Base-by-base conservation (phyloP, 2,113 vertebrate genomes). In the Rhipidura dahli region DNA sequence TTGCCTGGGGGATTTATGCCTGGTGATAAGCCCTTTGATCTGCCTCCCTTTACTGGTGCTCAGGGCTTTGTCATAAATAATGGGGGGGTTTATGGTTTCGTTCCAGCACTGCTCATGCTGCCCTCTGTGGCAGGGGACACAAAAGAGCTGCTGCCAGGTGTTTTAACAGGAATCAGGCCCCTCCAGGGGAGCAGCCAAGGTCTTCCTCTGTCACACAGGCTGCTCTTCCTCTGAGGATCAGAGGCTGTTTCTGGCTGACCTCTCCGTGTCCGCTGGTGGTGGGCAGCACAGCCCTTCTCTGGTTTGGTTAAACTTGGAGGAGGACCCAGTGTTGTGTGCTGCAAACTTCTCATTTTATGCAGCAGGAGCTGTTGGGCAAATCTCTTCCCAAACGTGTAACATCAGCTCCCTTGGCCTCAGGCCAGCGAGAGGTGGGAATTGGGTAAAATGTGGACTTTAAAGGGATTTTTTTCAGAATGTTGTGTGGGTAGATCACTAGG, bases 21-120 rank as follows among this genome's bases (percentile, higher is more conserved):
- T 85, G 61, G 26, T 71, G 84, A 93, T 94, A 73, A 97, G 75
- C 91, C 1, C 19, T 93, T 94, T 96, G 94, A 97, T 94, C 92
- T 94, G 82, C 75, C 71, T 86, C 17, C 75, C 64, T 94, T 95
- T 86, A 61, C 86, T 78, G 19, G 78, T 2, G 45, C 50, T 88
- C 75, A 75, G 78, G 78, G 70, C 84, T 94, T 95, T 90, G 63
- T 80, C 90, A 88, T 73, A 91, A 96, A 85, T 93, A 94, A 73
- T 44, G 70, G 80, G 90, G 56, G 92, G 94, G 93, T 95, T 96
- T 90, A 93, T 83, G 93, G n/a, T 53, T 91, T 80, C 88, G 84
- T 91, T 91, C 70, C 54, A 20, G 72, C 78, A 18, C 18, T n/a
- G 66, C 53, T 94, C 77, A 8, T 0, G 4, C 82, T 63, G 63